A percentile compares a stretch with the other conserved stretches of the same genome.
Conservation (phyloP, 2,113 vertebrate species). For the Alexandromys fortis region DNA sequence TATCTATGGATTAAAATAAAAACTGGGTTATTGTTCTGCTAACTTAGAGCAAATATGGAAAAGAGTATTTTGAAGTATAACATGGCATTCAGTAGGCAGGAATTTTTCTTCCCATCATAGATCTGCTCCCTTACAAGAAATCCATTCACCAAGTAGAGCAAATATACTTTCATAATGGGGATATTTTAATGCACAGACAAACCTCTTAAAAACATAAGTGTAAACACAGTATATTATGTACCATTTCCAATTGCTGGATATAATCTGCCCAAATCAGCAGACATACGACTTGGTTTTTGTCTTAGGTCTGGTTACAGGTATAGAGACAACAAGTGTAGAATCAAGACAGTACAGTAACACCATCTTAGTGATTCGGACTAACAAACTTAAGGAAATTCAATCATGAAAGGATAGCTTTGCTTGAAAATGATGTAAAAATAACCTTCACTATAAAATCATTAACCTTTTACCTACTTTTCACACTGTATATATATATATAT, state of each 20-base stretch:
- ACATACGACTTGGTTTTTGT: not conserved
- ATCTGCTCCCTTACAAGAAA: not conserved
- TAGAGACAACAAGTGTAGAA: not conserved
- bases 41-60: not conserved
- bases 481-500: not conserved
- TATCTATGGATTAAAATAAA: not conserved
- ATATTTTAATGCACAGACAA: not conserved
- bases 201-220: not conserved
- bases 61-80: conserved; percentile 1
- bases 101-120: not conserved
- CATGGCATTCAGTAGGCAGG: not conserved
- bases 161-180: not conserved
- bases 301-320: not conserved
- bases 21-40: not conserved
- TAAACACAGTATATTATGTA: not conserved
- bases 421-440: not conserved
- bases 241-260: not conserved
- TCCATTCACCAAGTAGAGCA: not conserved
- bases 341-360: not conserved
- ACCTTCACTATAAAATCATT: not conserved
- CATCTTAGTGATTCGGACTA: not conserved
- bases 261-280: not conserved
- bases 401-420: not conserved
- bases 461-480: not conserved
- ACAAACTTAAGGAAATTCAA: not conserved